A percentile compares a stretch with the other conserved stretches of the same genome.
These are phyloP conservation scores for Strigamia crassipes DNA, from an alignment of 2,888 invertebrate genomes.

Conservation along the genomic window DNA sequence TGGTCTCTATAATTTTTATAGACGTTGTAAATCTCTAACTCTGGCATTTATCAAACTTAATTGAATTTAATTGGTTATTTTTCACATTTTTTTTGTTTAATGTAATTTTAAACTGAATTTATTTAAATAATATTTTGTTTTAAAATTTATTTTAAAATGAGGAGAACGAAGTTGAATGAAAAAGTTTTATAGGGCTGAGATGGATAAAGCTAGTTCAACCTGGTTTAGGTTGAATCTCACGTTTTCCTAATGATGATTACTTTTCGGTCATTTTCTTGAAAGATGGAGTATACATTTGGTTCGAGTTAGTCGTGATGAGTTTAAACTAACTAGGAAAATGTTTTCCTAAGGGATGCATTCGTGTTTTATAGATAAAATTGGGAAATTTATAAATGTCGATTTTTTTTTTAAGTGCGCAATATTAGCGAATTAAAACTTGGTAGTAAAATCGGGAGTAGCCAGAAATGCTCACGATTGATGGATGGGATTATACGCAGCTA, in stretches of 20 bases:
- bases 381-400: not conserved
- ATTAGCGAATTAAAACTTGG: not conserved
- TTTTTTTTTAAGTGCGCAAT: slow-evolving; percentile 15
- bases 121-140: not conserved
- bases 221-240: not conserved
- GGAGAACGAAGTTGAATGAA: not conserved
- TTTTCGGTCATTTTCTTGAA: slow-evolving; percentile 2
- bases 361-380: not conserved
- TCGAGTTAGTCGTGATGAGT: not conserved
- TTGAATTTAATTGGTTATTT: slow-evolving; percentile 20
- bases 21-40: not conserved
- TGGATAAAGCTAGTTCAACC: not conserved
- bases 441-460: not conserved
- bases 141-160: not conserved
- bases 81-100: too few relatives aligned
- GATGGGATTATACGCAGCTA: not conserved
- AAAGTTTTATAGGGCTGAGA: not conserved
- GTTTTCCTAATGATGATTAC: slow-evolving; percentile 40
- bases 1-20: slow-evolving; percentile 14
- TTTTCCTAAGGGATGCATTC: not conserved
- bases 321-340: not conserved
- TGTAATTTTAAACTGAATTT: not conserved
- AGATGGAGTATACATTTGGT: slow-evolving; percentile 11
- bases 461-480: slow-evolving; percentile 8
- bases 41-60: not conserved